Evolutionary conservation across 2,113 vertebrate genomes (phyloP).

Genomic region (Thermophis baileyi): DNA sequence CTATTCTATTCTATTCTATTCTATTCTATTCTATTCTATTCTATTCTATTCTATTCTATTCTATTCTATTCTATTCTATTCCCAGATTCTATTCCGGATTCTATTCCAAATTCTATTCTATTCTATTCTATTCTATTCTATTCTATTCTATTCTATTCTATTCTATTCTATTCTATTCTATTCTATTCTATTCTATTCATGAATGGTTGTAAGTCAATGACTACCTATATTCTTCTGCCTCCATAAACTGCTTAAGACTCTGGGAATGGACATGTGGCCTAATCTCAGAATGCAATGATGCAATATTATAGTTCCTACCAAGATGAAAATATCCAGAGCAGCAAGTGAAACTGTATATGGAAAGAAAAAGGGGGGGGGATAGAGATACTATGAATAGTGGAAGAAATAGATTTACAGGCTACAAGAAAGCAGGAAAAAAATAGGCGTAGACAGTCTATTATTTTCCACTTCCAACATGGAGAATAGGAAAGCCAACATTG

Average conservation of each 20-base stretch:
- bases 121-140: no score
- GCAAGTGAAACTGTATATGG: not conserved
- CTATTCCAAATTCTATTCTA: no score
- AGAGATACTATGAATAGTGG: not conserved
- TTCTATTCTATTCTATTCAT: no score
- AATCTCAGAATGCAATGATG: not conserved
- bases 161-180: no score
- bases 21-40: no score
- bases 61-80: no score
- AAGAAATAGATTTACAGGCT: not conserved
- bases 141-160: no score
- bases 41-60: no score
- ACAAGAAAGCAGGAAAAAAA: not conserved
- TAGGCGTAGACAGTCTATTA: no score
- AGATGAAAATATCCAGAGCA: not conserved
- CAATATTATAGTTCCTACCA: not conserved
- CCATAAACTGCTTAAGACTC: not conserved
- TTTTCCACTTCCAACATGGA: not conserved
- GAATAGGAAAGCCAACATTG: not conserved
- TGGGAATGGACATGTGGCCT: not conserved
- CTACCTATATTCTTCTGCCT: not conserved
- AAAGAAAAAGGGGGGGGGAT: not conserved
- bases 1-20: no score
- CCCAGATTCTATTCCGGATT: no score
- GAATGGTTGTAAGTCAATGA: no score